Evolutionary conservation across 2,888 invertebrate genomes (phyloP), one percentile per base, ranked within the genome.

Genomic region (Lingula anatina): DNA sequence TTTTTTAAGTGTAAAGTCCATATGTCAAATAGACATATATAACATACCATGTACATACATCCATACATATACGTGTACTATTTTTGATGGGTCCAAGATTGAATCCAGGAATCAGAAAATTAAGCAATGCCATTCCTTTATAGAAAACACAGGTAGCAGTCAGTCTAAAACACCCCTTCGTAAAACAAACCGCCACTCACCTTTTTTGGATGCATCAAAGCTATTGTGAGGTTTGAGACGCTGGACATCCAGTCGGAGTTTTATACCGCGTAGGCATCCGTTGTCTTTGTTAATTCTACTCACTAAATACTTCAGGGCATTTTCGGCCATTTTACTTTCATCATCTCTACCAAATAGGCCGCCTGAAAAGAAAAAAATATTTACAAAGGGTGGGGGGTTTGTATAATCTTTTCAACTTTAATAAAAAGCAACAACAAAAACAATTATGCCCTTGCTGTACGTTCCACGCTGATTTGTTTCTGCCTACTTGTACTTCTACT

Each of bases 141-240:
- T 5, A 35, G 36, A 35, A 15, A 5, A 36, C 15, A 20, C 15
- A 20, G 5, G 12, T 2, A 31, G 12, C 5, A n/a, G 35, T 15
- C 2, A 7, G 24, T 23, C 44, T 18, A 15, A 15, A 39, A 15
- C 2, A 5, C 23, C 9, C 4, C 18, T 7, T 1, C 4, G 0
- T 2, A 20, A n/a, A 1, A 21, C 15, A 12, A 31, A 27, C 26
- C 27, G 39, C 9, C 3, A 46, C 79, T 79, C 77, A 93, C 94
- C 92, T 84, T 90, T 84, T 81, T 92, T 93, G 15, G 93, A 91
- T 46, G 93, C 91, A 75, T 89, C 89, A 73, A 94, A 94, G 76
- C 91, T 91, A 77, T 94, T 94, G 71, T 89, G 88, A 1, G 89
- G 87, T 40, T 89, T 88, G 73, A 93, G 87, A 65, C 86, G 86